Evolutionary conservation across 2,888 invertebrate species (phyloP).

Genomic region (Melinaea marsaeus): DNA sequence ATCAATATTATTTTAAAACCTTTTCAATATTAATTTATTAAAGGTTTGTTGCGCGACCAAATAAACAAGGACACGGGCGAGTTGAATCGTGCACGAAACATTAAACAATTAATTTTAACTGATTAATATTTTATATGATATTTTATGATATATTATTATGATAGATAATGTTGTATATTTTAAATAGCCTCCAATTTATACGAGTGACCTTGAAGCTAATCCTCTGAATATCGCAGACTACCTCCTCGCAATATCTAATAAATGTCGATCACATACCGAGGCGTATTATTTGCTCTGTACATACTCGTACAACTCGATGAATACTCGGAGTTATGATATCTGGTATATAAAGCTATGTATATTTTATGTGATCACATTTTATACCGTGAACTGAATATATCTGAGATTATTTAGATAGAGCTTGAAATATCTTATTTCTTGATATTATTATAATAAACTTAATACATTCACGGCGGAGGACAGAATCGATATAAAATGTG

Average conservation of each 20-base stretch:
- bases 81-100: no score
- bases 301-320: slow-evolving; percentile 11
- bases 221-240: neutral
- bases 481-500: neutral
- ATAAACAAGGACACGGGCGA: no score
- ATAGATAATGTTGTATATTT: no score
- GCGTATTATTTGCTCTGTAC: slow-evolving; percentile 17
- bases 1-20: no score
- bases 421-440: slow-evolving; percentile 3
- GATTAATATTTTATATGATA: no score
- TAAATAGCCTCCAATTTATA: no score
- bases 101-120: no score
- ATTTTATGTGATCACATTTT: slow-evolving; percentile 6
- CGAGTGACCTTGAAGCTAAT: no score
- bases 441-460: neutral
- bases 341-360: slow-evolving; percentile 7
- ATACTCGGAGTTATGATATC: slow-evolving; percentile 15
- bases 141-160: no score
- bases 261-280: slow-evolving; percentile 22
- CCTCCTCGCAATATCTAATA: slow-evolving; percentile 10
- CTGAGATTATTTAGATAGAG: slow-evolving; percentile 8
- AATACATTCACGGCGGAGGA: neutral
- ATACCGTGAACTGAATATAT: slow-evolving; percentile 5
- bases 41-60: no score
- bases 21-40: no score